Conservation (phyloP, 2,797 vertebrate species). For the Paratrypauchen microcephalus region DNA sequence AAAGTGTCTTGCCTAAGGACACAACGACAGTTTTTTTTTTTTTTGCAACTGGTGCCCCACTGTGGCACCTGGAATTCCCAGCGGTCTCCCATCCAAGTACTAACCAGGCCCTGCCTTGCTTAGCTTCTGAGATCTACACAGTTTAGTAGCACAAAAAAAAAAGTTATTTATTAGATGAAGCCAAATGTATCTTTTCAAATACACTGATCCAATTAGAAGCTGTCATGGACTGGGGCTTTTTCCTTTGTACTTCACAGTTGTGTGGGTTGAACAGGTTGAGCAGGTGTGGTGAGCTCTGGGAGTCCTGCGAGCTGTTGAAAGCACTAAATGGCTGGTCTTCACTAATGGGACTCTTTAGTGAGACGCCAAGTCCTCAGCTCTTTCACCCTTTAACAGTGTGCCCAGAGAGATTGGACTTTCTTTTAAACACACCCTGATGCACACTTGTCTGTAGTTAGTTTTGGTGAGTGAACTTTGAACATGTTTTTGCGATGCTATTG, state of each 20-base stretch:
- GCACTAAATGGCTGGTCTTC: slow-evolving; percentile 17
- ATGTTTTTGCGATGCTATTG: background rate
- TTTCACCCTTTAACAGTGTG: slow-evolving; percentile 9
- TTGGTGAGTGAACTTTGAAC: background rate
- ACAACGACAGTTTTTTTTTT: too few relatives aligned
- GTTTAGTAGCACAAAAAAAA: too few relatives aligned
- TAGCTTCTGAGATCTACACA: too few relatives aligned
- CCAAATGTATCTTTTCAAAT: too few relatives aligned
- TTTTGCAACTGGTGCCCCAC: too few relatives aligned
- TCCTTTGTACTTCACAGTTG: slow-evolving; percentile 12
- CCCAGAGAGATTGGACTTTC: background rate
- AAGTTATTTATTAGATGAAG: too few relatives aligned
- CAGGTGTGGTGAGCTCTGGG: background rate
- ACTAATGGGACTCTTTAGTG: background rate
- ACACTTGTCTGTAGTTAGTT: background rate
- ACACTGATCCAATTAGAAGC: too few relatives aligned
- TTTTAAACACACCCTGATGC: background rate
- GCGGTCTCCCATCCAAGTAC: too few relatives aligned
- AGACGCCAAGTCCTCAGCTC: slow-evolving; percentile 11
- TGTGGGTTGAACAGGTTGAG: slow-evolving; percentile 18
- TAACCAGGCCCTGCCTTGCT: too few relatives aligned
- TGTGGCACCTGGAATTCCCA: too few relatives aligned
- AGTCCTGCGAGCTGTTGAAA: slow-evolving; percentile 27
- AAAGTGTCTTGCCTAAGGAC: too few relatives aligned
- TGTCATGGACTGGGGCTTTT: slow-evolving; percentile 9